These are phyloP conservation scores for Diorhabda carinulata DNA, from an alignment of 1,140 invertebrate species.

Conservation along the genomic window DNA sequence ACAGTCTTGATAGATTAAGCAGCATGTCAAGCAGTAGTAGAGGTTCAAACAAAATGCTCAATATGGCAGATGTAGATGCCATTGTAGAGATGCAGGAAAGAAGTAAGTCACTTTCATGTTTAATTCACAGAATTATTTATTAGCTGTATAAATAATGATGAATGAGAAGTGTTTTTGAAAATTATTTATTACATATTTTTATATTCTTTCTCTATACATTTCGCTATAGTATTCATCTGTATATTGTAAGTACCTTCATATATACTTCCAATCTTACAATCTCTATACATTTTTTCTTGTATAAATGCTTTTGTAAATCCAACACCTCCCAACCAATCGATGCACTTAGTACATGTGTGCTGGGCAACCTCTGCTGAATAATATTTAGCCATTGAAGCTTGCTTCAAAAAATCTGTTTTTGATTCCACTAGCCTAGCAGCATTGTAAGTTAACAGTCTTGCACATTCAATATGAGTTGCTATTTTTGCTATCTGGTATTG, in stretches of 20 bases:
- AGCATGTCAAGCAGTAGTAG: conserved; percentile 39
- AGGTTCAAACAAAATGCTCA: conserved; percentile 39
- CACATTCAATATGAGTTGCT: conserved; percentile 83
- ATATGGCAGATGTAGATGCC: conserved; percentile 42
- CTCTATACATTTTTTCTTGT: conserved; percentile 94
- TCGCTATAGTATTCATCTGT: conserved; percentile 94
- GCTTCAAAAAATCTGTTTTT: conserved; percentile 77
- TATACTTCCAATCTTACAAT: conserved; percentile 93
- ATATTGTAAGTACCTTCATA: conserved; percentile 98
- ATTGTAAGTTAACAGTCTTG: conserved; percentile 88
- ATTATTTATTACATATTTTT: conserved; percentile 1
- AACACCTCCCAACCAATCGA: conserved; percentile 97
- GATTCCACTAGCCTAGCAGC: conserved; percentile 84
- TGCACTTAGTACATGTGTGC: conserved; percentile 66
- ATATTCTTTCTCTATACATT: conserved; percentile 72
- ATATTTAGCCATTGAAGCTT: conserved; percentile 94
- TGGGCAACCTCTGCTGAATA: conserved; percentile 83
- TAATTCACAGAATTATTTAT: not conserved
- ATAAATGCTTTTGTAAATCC: conserved; percentile 92
- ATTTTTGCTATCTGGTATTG: conserved; percentile 92
- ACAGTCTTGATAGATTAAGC: conserved; percentile 43
- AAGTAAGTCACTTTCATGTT: conserved; percentile 32
- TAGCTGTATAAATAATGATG: not conserved
- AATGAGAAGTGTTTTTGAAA: not conserved
- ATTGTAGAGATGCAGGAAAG: conserved; percentile 41